phyloP scores from a whole-genome alignment of 2,797 vertebrate species.

The Hydrocynus forskahlii region DNA sequence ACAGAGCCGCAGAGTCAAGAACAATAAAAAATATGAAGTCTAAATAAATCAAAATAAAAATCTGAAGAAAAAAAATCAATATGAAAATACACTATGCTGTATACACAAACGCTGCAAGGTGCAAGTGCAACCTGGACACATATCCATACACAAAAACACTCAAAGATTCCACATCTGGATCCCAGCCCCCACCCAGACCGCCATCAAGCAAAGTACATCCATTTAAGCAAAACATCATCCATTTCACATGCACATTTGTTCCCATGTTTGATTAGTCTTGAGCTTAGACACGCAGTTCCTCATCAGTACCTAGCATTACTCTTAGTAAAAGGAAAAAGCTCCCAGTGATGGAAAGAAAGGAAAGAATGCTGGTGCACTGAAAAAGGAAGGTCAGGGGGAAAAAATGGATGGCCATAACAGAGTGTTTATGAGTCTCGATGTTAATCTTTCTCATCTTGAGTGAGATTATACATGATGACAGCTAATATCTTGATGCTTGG shows the following conservation, averaged over 20 bases:
- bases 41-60: too few relatives aligned
- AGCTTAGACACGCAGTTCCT: not conserved
- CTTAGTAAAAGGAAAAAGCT: constrained; percentile 31
- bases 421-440: constrained; percentile 43
- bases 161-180: constrained; percentile 50
- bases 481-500: constrained; percentile 44
- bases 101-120: not conserved
- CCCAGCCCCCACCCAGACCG: constrained; percentile 41
- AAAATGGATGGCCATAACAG: constrained; percentile 23
- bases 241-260: constrained; percentile 7
- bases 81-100: too few relatives aligned
- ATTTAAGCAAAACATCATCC: constrained; percentile 28
- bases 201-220: not conserved
- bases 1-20: too few relatives aligned
- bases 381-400: constrained; percentile 1
- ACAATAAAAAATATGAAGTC: too few relatives aligned
- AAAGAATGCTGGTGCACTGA: not conserved
- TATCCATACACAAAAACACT: not conserved
- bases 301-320: constrained; percentile 29
- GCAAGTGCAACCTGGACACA: not conserved
- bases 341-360: constrained; percentile 12
- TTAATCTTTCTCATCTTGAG: constrained; percentile 34
- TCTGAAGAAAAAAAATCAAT: too few relatives aligned
- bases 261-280: not conserved
- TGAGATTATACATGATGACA: constrained; percentile 48